Evolutionary conservation across 1,140 invertebrate species (phyloP).

Genomic region (Heterodera carotae): DNA sequence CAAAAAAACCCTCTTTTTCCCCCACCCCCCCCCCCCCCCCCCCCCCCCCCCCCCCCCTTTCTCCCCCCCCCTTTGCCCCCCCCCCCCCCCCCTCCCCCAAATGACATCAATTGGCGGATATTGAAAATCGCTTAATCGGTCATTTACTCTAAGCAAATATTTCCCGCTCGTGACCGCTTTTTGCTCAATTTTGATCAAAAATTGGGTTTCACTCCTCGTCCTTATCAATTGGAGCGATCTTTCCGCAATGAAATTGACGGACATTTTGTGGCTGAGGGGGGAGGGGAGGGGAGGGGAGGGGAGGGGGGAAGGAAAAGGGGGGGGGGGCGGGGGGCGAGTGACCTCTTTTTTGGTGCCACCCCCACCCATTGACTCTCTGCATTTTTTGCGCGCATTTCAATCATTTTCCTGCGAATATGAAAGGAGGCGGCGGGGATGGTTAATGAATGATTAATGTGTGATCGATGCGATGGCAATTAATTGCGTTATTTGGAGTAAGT

Average conservation of each 20-base stretch:
- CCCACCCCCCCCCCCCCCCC: not conserved
- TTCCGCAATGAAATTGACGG: not conserved
- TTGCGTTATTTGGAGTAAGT: not conserved
- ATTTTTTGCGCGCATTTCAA: constrained; percentile 11
- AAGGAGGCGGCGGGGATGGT: too few relatives aligned
- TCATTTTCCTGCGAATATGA: not conserved
- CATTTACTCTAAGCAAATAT: not conserved
- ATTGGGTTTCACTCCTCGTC: not conserved
- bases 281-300: not conserved
- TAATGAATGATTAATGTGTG: too few relatives aligned
- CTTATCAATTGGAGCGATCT: constrained; percentile 13
- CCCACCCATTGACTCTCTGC: not conserved
- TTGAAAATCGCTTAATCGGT: not conserved
- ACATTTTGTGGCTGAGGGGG: not conserved
- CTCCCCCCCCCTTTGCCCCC: not conserved
- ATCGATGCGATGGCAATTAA: not conserved
- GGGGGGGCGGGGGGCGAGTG: not conserved
- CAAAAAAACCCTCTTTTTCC: too few relatives aligned
- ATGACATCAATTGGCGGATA: not conserved
- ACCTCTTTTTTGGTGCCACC: constrained; percentile 6
- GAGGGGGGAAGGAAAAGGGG: not conserved
- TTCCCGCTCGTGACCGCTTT: constrained; percentile 7
- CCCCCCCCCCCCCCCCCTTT: not conserved
- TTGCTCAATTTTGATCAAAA: constrained; percentile 6
- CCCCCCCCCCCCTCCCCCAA: too few relatives aligned